These are phyloP conservation scores for Hippasteria phrygiana DNA, from an alignment of 53 echinoderm and acorn worm genomes.

Conservation along the genomic window DNA sequence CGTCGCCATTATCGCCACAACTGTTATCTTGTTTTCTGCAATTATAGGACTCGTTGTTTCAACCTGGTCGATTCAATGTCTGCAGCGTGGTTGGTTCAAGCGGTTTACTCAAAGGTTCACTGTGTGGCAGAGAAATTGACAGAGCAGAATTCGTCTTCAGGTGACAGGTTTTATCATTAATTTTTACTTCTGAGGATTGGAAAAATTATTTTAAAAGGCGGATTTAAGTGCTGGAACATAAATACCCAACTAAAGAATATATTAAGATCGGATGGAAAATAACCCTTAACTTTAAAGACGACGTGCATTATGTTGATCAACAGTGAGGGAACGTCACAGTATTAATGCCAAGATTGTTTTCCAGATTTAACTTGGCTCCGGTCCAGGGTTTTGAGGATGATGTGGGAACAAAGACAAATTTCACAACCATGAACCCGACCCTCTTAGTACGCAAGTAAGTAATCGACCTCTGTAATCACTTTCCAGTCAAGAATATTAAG, in stretches of 20 bases:
- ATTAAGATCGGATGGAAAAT: background rate
- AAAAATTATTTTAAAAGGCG: no score
- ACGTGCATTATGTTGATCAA: no score
- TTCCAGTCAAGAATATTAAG: background rate
- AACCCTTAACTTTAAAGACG: no score
- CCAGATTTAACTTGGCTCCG: conserved; percentile 28
- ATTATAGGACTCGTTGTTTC: background rate
- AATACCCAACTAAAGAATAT: background rate
- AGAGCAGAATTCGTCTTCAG: conserved; percentile 24
- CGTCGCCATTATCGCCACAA: no score
- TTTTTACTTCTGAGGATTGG: no score
- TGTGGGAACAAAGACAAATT: conserved; percentile 19
- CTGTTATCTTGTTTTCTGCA: background rate
- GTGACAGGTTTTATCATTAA: background rate
- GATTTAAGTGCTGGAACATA: no score
- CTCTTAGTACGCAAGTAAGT: conserved; percentile 3
- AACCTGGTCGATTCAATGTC: background rate
- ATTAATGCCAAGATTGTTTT: no score
- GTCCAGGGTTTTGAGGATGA: conserved; percentile 5
- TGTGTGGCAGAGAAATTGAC: conserved; percentile 1
- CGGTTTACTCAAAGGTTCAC: background rate
- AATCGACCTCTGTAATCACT: background rate
- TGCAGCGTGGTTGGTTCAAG: conserved; percentile 25
- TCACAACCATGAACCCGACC: conserved; percentile 11
- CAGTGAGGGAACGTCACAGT: no score